Base-by-base conservation (phyloP, 1,140 invertebrate species). In the Chelonus insularis region DNA sequence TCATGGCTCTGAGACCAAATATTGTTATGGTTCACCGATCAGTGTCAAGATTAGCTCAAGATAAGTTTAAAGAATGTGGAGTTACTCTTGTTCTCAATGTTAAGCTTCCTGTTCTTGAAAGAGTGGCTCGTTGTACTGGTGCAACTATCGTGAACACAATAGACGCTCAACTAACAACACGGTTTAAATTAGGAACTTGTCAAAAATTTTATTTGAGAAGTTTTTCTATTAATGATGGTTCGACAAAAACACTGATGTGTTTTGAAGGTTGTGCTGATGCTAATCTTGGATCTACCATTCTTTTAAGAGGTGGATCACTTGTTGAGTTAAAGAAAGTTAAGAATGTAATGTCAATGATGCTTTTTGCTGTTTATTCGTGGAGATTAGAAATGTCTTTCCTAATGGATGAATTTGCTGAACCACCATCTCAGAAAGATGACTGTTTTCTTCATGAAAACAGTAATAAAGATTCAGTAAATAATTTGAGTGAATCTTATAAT, bases 321-420 rank as follows among this genome's bases (percentile, higher is more conserved):
- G 72, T 80, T 6, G 96, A 99, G 77, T 81, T 99, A 5, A 85
- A 86, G 8, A 86, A 87, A 72, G 86, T 97, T 0, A 98, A 98
- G 76, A 85, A 86, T 59, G 91, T 97, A 0, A 86, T 91, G 0
- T 87, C 87, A 16, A 90, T 91, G 63, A 86, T 96, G 82, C 84
- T 96, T 0, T 92, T 94, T 69, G 88, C 92, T 0, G 86, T 87
- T n/a, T 97, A 98, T 72, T 96, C 96, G 66, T 94, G 92, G 87
- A 85, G 92, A 57, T 78, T 97, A 3, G 96, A 98, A 82, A 91
- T 91, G 68, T 91, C 94, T 0, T 97, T 95, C 76, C 81, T 97
- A 18, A 89, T 93, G 79, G 94, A 94, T 69, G 88, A 92, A 65
- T 89, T 88, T 71, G 89, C 91, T 0, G 82, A 84, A 47, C 85